Percentiles rank a stretch among this genome's conserved stretches.
These are phyloP conservation scores for Eulemur rufifrons DNA, from an alignment of 2,113 vertebrate species.

Conservation along the genomic window DNA sequence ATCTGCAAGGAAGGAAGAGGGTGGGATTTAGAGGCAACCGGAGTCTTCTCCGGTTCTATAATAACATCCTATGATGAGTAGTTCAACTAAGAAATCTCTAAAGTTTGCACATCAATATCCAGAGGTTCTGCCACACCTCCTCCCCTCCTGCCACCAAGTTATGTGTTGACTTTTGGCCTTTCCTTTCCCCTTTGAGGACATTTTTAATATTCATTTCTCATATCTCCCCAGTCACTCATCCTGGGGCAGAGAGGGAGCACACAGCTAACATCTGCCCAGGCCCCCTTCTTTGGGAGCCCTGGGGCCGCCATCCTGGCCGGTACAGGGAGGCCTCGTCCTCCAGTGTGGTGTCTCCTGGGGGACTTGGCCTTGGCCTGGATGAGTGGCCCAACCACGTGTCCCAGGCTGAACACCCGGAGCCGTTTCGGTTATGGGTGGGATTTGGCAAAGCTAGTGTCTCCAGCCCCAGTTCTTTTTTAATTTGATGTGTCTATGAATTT, in stretches of 20 bases:
- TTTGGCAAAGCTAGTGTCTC: neutral
- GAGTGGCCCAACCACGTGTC: neutral
- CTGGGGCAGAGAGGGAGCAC: neutral
- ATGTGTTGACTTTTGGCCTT: neutral
- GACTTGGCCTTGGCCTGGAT: neutral
- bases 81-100: neutral
- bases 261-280: neutral
- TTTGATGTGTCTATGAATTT: neutral
- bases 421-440: neutral
- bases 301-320: neutral
- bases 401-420: neutral
- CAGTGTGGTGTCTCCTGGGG: neutral
- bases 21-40: neutral
- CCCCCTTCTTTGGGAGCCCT: neutral
- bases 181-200: neutral
- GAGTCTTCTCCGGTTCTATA: neutral
- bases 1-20: neutral
- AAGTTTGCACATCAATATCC: neutral
- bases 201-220: neutral
- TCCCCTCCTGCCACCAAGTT: neutral
- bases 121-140: neutral
- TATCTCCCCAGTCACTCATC: neutral
- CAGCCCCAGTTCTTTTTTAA: neutral
- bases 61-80: neutral
- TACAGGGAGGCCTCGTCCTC: rapidly evolving